phyloP scores from a whole-genome alignment of 2,113 vertebrate genomes.

The Galbula dea region DNA sequence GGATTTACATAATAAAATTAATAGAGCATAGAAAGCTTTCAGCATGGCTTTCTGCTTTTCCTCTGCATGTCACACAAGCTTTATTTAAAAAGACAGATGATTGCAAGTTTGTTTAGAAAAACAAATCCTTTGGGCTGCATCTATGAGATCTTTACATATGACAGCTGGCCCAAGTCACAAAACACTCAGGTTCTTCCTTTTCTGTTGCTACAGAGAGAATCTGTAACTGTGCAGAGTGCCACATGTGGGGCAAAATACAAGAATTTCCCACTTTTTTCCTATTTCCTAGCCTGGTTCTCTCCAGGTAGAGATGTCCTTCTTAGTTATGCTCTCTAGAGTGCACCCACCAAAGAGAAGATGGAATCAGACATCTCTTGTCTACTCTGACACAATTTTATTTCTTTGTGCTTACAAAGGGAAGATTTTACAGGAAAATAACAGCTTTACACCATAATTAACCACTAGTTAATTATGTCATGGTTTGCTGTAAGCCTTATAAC shows the following conservation, averaged over 20 bases:
- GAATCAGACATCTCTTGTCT: constrained; percentile 40
- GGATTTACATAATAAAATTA: constrained; percentile 68
- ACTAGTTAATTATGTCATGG: not conserved
- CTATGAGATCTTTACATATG: not conserved
- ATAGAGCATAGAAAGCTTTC: constrained; percentile 56
- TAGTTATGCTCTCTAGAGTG: constrained; percentile 36
- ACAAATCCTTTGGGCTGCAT: constrained; percentile 14
- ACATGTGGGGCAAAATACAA: constrained; percentile 25
- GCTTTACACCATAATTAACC: not conserved
- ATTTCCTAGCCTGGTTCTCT: not conserved
- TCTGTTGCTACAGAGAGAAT: not conserved
- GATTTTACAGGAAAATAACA: not conserved
- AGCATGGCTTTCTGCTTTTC: constrained; percentile 20
- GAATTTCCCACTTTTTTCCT: not conserved
- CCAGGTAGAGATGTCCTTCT: constrained; percentile 46
- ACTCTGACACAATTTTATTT: constrained; percentile 30
- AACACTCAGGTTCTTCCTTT: not conserved
- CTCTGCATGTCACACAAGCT: constrained; percentile 30
- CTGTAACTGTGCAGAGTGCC: not conserved
- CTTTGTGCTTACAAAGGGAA: constrained; percentile 8
- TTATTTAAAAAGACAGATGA: constrained; percentile 55
- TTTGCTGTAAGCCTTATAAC: not conserved
- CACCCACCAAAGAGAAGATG: constrained; percentile 27
- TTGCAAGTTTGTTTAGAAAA: constrained; percentile 46
- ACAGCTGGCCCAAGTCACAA: constrained; percentile 5